A percentile compares a stretch with the other conserved stretches of the same genome.
Evolutionary conservation across 2,113 vertebrate genomes (phyloP).

Genomic region (Eptesicus fuscus): DNA sequence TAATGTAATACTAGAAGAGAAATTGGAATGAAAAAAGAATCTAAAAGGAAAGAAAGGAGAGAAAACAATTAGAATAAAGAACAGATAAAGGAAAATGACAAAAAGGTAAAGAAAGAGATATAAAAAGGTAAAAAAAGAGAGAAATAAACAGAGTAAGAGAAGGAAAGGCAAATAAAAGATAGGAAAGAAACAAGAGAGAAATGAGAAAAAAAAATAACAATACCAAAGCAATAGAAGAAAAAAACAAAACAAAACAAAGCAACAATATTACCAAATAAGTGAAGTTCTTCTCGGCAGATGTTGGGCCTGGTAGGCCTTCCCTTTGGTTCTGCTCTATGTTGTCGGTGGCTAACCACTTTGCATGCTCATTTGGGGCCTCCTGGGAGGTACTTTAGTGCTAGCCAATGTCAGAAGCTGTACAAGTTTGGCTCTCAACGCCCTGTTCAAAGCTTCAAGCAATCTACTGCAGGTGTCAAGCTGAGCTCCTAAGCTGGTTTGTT

Average conservation of each 20-base stretch:
- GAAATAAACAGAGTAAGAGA: no score
- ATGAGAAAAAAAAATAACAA: no score
- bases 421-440: not conserved
- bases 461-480: not conserved
- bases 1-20: not conserved
- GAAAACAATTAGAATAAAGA: not conserved
- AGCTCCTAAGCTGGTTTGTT: not conserved
- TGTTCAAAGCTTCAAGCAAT: no score
- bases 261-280: no score
- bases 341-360: not conserved
- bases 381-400: not conserved
- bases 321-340: not conserved
- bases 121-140: not conserved
- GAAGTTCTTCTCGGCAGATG: no score
- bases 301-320: not conserved
- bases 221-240: no score
- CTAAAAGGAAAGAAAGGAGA: not conserved
- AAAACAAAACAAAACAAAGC: no score
- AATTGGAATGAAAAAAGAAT: not conserved
- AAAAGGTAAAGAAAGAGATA: not conserved
- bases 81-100: not conserved
- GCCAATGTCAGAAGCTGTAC: not conserved
- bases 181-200: no score
- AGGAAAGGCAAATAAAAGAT: no score
- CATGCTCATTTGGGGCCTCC: no score